Evolutionary conservation across 2,888 invertebrate genomes (phyloP).

Genomic region (Cheilosia grossa): DNA sequence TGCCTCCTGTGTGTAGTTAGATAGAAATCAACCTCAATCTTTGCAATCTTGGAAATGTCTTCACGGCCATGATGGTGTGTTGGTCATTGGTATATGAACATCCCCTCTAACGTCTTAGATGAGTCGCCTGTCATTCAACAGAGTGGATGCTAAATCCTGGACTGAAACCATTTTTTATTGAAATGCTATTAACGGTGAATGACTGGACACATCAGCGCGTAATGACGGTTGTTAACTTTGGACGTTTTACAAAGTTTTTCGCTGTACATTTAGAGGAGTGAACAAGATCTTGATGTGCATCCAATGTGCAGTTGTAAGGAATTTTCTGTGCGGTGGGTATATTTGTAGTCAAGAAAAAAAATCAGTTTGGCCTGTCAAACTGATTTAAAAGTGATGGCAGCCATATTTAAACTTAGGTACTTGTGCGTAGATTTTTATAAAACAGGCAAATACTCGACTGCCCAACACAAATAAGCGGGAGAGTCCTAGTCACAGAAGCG

Average conservation of each 20-base stretch:
- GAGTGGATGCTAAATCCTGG: neutral
- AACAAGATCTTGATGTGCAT: too few species aligned
- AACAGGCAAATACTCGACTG: too few species aligned
- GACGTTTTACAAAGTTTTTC: neutral
- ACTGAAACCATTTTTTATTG: slow-evolving; percentile 11
- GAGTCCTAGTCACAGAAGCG: too few species aligned
- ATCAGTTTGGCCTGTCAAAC: too few species aligned
- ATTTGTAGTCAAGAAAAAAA: too few species aligned
- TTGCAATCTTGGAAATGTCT: slow-evolving; percentile 28
- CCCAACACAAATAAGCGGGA: too few species aligned
- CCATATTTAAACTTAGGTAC: too few species aligned
- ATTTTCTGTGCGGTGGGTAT: neutral
- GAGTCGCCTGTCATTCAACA: slow-evolving; percentile 16
- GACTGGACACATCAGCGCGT: neutral
- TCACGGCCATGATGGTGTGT: slow-evolving; percentile 4
- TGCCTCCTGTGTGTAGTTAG: neutral
- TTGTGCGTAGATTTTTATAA: too few species aligned
- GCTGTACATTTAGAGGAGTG: too few species aligned
- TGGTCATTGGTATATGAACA: slow-evolving; percentile 1
- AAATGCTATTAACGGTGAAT: slow-evolving; percentile 14
- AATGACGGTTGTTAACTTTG: neutral
- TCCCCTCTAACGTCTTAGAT: neutral
- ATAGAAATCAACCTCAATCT: slow-evolving; percentile 33
- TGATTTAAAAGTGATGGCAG: too few species aligned
- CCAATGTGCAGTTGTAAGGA: neutral